phyloP scores from a whole-genome alignment of 2,113 vertebrate genomes.

The Dascyllus trimaculatus region DNA sequence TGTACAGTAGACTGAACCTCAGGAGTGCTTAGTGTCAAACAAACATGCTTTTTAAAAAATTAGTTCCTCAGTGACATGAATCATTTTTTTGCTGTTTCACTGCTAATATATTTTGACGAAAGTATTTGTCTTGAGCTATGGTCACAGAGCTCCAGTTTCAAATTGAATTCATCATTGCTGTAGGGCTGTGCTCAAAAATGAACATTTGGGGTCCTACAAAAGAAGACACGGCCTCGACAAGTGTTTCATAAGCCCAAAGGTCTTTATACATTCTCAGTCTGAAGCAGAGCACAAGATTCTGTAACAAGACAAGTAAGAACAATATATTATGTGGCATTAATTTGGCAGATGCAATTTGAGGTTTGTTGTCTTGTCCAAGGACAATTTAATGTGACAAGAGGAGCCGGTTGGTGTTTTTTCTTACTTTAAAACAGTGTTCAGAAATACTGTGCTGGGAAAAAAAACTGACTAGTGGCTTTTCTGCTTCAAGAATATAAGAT shows the following conservation, averaged over 20 bases:
- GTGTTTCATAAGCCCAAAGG: not conserved
- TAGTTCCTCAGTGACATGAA: not conserved
- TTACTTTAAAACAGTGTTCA: not conserved
- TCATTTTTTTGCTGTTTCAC: not conserved
- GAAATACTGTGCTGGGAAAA: not conserved
- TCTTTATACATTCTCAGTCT: not conserved
- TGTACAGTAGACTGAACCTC: constrained; percentile 22
- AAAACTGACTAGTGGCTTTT: not conserved
- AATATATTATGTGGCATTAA: constrained; percentile 1
- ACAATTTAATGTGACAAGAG: not conserved
- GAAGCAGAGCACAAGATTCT: not conserved
- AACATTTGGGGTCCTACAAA: not conserved
- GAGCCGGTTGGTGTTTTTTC: not conserved
- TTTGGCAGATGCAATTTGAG: not conserved
- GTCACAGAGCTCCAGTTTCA: not conserved
- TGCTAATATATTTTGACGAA: constrained; percentile 1
- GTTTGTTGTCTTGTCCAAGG: not conserved
- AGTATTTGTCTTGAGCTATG: constrained; percentile 8
- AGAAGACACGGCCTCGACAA: not conserved
- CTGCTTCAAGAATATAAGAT: constrained; percentile 13
- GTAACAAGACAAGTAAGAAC: not conserved
- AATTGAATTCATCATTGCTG: not conserved
- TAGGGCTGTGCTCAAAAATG: not conserved
- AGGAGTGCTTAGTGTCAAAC: constrained; percentile 10
- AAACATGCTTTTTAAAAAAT: constrained; percentile 9